Percentiles rank a stretch among this genome's conserved stretches.
Evolutionary conservation across 92 coral and sea anemone species (phyloP).

Genomic region (Parazoanthus darwini): DNA sequence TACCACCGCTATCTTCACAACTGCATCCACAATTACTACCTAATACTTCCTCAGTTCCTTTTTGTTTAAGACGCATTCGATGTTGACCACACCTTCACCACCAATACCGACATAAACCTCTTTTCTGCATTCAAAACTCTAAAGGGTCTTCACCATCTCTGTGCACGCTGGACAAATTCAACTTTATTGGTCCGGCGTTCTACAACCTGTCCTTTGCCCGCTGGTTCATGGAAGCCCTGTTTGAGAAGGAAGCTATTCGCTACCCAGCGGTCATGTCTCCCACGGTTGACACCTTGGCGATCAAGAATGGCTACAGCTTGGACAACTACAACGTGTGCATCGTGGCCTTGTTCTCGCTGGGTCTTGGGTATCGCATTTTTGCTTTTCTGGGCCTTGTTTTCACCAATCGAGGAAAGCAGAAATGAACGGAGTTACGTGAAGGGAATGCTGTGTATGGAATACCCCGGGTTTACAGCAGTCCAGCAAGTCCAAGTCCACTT

Average conservation of each 20-base stretch:
- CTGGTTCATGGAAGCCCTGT: conserved; percentile 88
- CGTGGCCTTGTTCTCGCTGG: conserved; percentile 62
- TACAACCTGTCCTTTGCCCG: conserved; percentile 85
- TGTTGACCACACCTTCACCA: not conserved
- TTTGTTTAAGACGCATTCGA: not conserved
- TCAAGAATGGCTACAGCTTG: conserved; percentile 70
- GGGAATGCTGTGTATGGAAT: too few relatives aligned
- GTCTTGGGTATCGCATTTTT: conserved; percentile 64
- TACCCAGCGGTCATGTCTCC: conserved; percentile 68
- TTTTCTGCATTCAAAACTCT: not conserved
- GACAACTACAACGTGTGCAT: conserved; percentile 69
- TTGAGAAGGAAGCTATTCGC: conserved; percentile 83
- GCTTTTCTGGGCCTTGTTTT: conserved; percentile 80
- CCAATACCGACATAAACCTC: too few relatives aligned
- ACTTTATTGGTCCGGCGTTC: conserved; percentile 58
- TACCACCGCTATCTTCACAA: too few relatives aligned
- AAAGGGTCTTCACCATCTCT: conserved; percentile 76
- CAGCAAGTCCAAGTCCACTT: too few relatives aligned
- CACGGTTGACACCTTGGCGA: conserved; percentile 49
- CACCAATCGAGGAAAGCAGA: conserved; percentile 86
- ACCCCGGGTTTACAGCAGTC: too few relatives aligned
- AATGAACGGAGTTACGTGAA: conserved; percentile 19
- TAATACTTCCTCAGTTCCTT: too few relatives aligned
- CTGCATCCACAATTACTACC: too few relatives aligned
- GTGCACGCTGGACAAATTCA: conserved; percentile 66